Evolutionary conservation across 2,797 vertebrate genomes (phyloP).

Genomic region (Trichosurus vulpecula): DNA sequence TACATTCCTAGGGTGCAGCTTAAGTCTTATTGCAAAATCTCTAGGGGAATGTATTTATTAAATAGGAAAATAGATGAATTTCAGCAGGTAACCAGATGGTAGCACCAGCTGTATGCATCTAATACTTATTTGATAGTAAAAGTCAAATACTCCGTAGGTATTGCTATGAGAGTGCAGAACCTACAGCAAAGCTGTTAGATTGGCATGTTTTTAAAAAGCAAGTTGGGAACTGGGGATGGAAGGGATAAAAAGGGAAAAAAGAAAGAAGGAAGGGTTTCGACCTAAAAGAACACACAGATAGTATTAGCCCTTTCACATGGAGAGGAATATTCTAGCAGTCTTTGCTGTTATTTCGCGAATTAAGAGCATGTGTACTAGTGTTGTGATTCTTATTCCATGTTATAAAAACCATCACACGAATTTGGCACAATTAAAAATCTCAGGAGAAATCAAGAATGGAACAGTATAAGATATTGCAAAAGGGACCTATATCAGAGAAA

Average conservation of each 20-base stretch:
- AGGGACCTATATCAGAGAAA: slow-evolving; percentile 54
- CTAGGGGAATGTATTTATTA: slow-evolving; percentile 63
- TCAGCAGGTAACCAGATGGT: slow-evolving; percentile 66
- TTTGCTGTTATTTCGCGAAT: slow-evolving; percentile 51
- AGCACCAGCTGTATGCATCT: slow-evolving; percentile 61
- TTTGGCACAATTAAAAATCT: slow-evolving; percentile 72
- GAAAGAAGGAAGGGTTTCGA: slow-evolving; percentile 49
- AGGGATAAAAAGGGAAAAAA: slow-evolving; percentile 50
- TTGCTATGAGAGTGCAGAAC: slow-evolving; percentile 40
- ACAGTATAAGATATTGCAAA: slow-evolving; percentile 53
- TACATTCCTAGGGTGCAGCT: slow-evolving; percentile 63
- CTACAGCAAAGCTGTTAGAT: slow-evolving; percentile 73
- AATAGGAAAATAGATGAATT: slow-evolving; percentile 66
- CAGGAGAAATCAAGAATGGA: slow-evolving; percentile 59
- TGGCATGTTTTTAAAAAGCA: slow-evolving; percentile 63
- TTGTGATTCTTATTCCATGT: slow-evolving; percentile 51
- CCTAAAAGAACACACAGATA: slow-evolving; percentile 57
- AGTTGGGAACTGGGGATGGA: slow-evolving; percentile 55
- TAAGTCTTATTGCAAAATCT: slow-evolving; percentile 66
- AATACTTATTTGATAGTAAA: slow-evolving; percentile 64
- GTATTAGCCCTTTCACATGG: slow-evolving; percentile 66
- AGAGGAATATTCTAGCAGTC: slow-evolving; percentile 50
- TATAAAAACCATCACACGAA: slow-evolving; percentile 60
- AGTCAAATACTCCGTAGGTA: slow-evolving; percentile 73
- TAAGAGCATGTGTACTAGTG: slow-evolving; percentile 51